Evolutionary conservation across 30 jellyfish, hydroid and myxozoan genomes (phyloP).

Genomic region (Cassiopea andromeda): DNA sequence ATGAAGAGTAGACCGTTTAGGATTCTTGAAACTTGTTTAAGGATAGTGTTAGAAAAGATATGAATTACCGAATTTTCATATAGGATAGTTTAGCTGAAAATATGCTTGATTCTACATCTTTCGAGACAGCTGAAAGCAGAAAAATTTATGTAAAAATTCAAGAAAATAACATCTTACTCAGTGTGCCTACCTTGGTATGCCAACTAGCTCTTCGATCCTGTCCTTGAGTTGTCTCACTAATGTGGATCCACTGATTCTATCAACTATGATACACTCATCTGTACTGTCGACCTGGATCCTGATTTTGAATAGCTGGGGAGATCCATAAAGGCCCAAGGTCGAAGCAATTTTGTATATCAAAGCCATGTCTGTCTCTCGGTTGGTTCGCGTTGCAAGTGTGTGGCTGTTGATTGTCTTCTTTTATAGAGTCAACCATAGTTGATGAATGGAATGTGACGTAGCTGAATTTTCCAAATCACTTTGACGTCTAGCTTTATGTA

Average conservation of each 20-base stretch:
- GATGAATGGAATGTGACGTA: background rate
- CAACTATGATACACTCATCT: conserved; percentile 1
- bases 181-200: conserved; percentile 64
- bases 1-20: too few species aligned
- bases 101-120: too few species aligned
- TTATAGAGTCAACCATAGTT: background rate
- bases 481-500: background rate
- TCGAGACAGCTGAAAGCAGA: too few species aligned
- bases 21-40: too few species aligned
- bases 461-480: background rate
- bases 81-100: too few species aligned
- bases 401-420: background rate
- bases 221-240: conserved; percentile 55
- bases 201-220: conserved; percentile 47
- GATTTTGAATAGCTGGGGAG: conserved; percentile 27
- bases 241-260: conserved; percentile 16
- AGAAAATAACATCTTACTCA: too few species aligned
- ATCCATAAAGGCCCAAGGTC: conserved; percentile 8
- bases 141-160: too few species aligned
- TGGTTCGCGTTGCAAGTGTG: background rate
- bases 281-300: conserved; percentile 25
- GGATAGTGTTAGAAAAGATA: too few species aligned
- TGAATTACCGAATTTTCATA: too few species aligned
- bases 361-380: background rate
- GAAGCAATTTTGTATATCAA: conserved; percentile 13